Base-by-base conservation (phyloP, 2,888 invertebrate species). In the Tricholauxania praeusta region DNA sequence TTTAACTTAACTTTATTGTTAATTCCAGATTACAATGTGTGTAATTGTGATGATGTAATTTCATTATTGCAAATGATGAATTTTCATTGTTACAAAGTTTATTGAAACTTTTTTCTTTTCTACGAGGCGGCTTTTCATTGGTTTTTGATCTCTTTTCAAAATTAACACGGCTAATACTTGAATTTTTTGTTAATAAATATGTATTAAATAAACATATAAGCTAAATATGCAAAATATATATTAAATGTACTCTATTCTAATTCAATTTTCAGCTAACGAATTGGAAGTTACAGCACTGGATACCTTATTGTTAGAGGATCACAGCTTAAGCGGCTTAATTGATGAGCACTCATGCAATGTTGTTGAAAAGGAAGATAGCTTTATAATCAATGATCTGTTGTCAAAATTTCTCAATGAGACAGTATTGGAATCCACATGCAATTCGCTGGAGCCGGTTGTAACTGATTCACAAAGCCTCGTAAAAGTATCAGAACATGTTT, bases 261-360 rank as follows among this genome's bases (percentile, higher is more conserved):
- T 10, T 39, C 39, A 39, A 39, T 39, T 63, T 70, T 15, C n/a
- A 73, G 73, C 69, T n/a, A 14, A 12, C 39, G 39, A 39, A 39
- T n/a, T 69, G 14, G 73, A 69, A 47, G 63, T 68, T 63, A 48
- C 73, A n/a, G 59, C 69, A 63, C 60, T 73, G 60, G 64, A 66
- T 28, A 70, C 70, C 14, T 17, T 74, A 15, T 60, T 72, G 63
- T 39, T 72, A n/a, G 62, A 60, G 14, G 72, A 72, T 22, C 19
- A 66, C 52, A 72, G 48, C 15, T 49, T 72, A 17, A 49, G 48
- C 52, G 55, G 19, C 51, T 17, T 67, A 22, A 22, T 51, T n/a
- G 70, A 73, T 6, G 14, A 14, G 3, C 2, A n/a, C 12, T 17
- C 17, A 15, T 15, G 15, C 32, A 17, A 6, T 5, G 52, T 12